Evolutionary conservation across 1,140 invertebrate species (phyloP), one percentile per base, ranked within the genome.

Genomic region (Drosophila kepulauana): DNA sequence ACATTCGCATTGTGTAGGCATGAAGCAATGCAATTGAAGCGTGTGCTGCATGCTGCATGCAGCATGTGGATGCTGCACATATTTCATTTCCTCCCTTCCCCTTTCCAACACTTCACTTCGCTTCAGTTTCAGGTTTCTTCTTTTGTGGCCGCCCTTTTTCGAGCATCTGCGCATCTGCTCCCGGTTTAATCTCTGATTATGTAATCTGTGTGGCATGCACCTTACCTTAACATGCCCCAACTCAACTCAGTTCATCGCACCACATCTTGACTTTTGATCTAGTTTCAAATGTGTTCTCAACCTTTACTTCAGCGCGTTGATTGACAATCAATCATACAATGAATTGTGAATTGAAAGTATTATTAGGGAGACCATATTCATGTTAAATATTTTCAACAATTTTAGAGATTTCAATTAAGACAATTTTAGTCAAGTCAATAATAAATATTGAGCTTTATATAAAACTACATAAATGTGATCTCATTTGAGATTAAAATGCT

Each of bases 181-280:
- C 43, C 59, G 67, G 68, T 15, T 71, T 71, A 71, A 71, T 71
- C 73, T 75, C 63, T 49, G 73, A 75, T 71, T 75, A 71, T 71
- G 67, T 48, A 63, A 75, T 45, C 52, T 54, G 41, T 30, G 49
- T 45, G 57, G 56, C 71, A 74, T 65, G 69, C 61, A 64, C 54
- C 49, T 52, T n/a, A 3, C 28, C 51, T 35, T 13, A n/a, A 1
- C 51, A 35, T n/a, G 30, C 1, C 13, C 2, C 5, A 33, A 11
- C 2, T 49, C 48, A 49, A 43, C 5, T 43, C 3, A 11, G 41
- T 13, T 43, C 11, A 11, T 4, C 41, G 41, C 41, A 35, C 35
- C 20, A 25, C 20, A 25, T 25, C 20, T 25, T 25, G 3, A 3
- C 20, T 25, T 25, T 25, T 25, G 20, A 25, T 25, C 20, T 25